Base-by-base conservation (phyloP, 64 coral and sea anemone genomes). In the Catalaphyllia jardinei region DNA sequence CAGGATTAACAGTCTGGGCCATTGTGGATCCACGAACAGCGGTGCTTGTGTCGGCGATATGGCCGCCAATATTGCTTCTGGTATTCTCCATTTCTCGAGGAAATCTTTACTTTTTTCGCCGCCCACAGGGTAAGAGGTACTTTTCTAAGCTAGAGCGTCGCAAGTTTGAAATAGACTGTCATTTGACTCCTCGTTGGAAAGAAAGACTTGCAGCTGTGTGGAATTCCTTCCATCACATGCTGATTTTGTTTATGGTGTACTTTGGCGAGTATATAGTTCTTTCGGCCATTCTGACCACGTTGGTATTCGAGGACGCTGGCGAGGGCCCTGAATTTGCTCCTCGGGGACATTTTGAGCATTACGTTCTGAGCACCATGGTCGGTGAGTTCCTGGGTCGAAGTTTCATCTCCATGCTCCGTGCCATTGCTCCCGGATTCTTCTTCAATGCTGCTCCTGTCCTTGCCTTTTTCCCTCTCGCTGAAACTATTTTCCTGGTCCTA, bases 331-430 rank as follows among this genome's bases (percentile, higher is more conserved):
- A 69, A 62, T 89, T 96, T 8, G 62, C 31, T n/a, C 90, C 90
- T 10, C 63, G 94, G 52, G 80, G 80, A 33, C 72, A 96, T 67
- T 96, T 86, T 57, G 88, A 89, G 24, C 90, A 96, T 62, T 96
- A 96, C 67, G 31, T 96, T 46, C 64, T 96, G 30, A 89, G 94
- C 80, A 82, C 82, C 52, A 87, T 89, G 67, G 76, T 89, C 20
- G 94, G 94, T 24, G 89, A 96, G 87, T 96, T 96, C 90, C 89
- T 96, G 16, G 94, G 94, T 35, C 89, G 90, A 9, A 86, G 90
- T 60, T 79, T 89, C 27, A 92, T 96, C 75, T 92, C 86, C 86
- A 87, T 96, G 50, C 74, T 92, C 14, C 80, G 86, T 19, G 73
- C 79, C 22, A 74, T 88, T 17, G 29, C 72, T 20, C 94, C 94